These are phyloP conservation scores for Scelioninae gen. 2 DNA, from an alignment of 2,888 invertebrate genomes.

Conservation along the genomic window DNA sequence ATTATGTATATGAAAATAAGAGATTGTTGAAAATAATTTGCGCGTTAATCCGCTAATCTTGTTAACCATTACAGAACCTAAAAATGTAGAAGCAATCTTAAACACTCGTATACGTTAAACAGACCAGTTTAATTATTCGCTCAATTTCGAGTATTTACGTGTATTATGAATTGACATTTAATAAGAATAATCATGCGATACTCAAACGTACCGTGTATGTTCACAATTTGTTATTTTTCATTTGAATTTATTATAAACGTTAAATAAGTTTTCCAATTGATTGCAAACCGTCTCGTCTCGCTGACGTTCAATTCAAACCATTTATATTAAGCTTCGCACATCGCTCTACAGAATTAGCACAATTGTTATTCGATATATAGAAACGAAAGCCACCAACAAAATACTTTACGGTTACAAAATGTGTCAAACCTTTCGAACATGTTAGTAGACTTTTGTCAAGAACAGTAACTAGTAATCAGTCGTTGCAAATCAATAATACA, in stretches of 20 bases:
- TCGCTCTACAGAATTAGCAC: conserved; percentile 22
- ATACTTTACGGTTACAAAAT: conserved; percentile 36
- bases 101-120: too few species aligned
- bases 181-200: too few species aligned
- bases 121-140: too few species aligned
- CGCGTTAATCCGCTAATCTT: conserved; percentile 14
- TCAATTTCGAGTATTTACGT: too few species aligned
- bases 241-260: too few species aligned
- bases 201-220: too few species aligned
- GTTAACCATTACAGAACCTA: conserved; percentile 16
- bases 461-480: conserved; percentile 20
- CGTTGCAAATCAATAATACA: too few species aligned
- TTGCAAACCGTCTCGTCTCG: not conserved
- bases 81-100: conserved; percentile 12
- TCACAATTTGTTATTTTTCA: too few species aligned
- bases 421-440: conserved; percentile 24
- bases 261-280: not conserved
- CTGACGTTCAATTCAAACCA: not conserved
- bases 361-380: conserved; percentile 6
- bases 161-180: too few species aligned
- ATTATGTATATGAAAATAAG: not conserved
- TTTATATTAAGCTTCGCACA: conserved; percentile 26
- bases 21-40: conserved; percentile 22
- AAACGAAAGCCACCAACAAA: conserved; percentile 32
- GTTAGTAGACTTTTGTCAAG: conserved; percentile 41